Conservation (phyloP, 1,140 invertebrate species). For the Matsumurasca onukii region DNA sequence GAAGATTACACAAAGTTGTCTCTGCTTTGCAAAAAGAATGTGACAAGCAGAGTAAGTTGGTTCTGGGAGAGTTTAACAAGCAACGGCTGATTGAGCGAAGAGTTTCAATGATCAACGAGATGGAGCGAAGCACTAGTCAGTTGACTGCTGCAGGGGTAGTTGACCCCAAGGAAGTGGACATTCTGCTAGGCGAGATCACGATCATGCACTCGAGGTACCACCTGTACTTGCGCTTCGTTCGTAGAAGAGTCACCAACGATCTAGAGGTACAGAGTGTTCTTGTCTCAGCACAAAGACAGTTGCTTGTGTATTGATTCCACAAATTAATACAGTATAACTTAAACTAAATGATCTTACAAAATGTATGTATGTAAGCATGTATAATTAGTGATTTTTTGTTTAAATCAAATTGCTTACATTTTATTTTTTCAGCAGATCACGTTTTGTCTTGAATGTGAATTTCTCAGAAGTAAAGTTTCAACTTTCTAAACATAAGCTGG, state of each 20-base stretch:
- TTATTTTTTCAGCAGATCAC: too few species aligned
- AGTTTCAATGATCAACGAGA: constrained; percentile 62
- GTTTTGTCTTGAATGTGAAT: too few species aligned
- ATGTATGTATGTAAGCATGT: too few species aligned
- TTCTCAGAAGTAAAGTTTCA: too few species aligned
- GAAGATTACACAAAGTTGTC: constrained; percentile 69
- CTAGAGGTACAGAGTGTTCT: too few species aligned
- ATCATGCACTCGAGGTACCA: constrained; percentile 88
- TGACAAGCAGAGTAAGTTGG: constrained; percentile 68
- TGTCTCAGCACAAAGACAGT: too few species aligned
- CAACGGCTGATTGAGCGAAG: constrained; percentile 68
- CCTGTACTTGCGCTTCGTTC: constrained; percentile 81
- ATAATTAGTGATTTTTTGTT: too few species aligned
- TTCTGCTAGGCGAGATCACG: constrained; percentile 86
- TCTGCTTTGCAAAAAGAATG: constrained; percentile 83
- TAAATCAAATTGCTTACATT: too few species aligned
- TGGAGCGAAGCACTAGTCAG: constrained; percentile 48
- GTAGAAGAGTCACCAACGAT: constrained; percentile 14
- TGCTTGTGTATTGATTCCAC: too few species aligned
- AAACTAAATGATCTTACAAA: too few species aligned
- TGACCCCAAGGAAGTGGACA: constrained; percentile 87
- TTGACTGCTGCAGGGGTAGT: constrained; percentile 44
- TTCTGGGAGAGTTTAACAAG: constrained; percentile 77
- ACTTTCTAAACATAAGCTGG: too few species aligned
- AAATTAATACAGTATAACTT: too few species aligned